Conservation (phyloP, 2,888 invertebrate species). For the Hemicrepidius hirtus region DNA sequence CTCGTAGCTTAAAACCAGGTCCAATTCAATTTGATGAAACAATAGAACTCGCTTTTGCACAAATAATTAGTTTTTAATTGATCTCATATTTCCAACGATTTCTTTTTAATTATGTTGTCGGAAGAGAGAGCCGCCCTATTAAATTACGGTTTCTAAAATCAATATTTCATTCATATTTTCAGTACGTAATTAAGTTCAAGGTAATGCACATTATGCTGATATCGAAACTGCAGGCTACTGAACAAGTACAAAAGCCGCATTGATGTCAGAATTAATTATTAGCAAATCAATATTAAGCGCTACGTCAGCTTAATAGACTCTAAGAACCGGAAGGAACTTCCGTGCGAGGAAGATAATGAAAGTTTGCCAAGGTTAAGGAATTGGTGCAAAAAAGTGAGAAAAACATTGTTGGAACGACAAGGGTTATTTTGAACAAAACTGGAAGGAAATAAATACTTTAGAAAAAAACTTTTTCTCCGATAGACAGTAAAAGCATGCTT, state of each 20-base stretch:
- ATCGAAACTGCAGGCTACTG: slow-evolving; percentile 37
- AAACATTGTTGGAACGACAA: background rate
- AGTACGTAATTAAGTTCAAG: slow-evolving; percentile 38
- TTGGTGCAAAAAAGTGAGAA: slow-evolving; percentile 4
- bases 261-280: slow-evolving; percentile 42
- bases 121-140: background rate
- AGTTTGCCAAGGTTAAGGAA: slow-evolving; percentile 14
- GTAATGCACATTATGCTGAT: slow-evolving; percentile 31
- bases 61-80: slow-evolving; percentile 35
- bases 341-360: slow-evolving; percentile 18
- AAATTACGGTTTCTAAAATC: slow-evolving; percentile 25
- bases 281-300: slow-evolving; percentile 26
- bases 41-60: slow-evolving; percentile 8
- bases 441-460: no score
- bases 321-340: slow-evolving; percentile 21
- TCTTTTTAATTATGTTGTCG: slow-evolving; percentile 17
- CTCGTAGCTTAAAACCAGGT: background rate
- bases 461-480: no score
- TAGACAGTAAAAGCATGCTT: no score
- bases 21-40: slow-evolving; percentile 21
- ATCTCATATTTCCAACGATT: slow-evolving; percentile 15
- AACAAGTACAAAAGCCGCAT: slow-evolving; percentile 35
- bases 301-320: slow-evolving; percentile 23
- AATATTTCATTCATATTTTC: slow-evolving; percentile 40
- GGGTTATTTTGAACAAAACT: no score